Conservation (phyloP, 2,113 vertebrate genomes). For the Dromas ardeola region DNA sequence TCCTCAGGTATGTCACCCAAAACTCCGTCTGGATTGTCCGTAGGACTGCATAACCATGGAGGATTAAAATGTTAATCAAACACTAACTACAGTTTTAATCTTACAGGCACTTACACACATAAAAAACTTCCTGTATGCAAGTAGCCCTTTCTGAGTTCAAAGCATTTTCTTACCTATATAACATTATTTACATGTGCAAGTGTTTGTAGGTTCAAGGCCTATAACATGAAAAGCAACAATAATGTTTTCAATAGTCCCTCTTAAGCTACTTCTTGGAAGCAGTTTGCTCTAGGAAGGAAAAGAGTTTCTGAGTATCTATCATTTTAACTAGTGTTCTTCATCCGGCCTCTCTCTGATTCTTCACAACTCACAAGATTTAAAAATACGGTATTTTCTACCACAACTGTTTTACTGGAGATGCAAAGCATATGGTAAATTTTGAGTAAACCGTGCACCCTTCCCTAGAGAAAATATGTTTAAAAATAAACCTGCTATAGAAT, state of each 20-base stretch:
- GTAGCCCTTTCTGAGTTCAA: neutral
- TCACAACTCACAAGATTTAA: slow-evolving; percentile 14
- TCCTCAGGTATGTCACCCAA: neutral
- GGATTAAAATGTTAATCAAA: slow-evolving; percentile 15
- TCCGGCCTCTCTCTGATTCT: neutral
- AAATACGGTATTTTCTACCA: slow-evolving; percentile 17
- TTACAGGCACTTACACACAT: neutral
- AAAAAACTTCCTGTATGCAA: neutral
- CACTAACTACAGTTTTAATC: neutral
- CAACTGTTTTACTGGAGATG: slow-evolving; percentile 21
- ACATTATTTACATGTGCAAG: slow-evolving; percentile 34
- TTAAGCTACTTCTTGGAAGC: slow-evolving; percentile 38
- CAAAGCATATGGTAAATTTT: slow-evolving; percentile 60
- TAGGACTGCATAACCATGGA: neutral
- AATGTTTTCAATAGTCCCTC: slow-evolving; percentile 10
- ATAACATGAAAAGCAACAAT: slow-evolving; percentile 32
- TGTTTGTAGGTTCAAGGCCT: slow-evolving; percentile 40
- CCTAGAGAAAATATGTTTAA: slow-evolving; percentile 31
- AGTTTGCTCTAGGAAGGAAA: neutral
- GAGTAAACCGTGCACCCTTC: slow-evolving; percentile 41
- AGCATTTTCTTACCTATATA: slow-evolving; percentile 10
- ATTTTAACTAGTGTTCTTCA: slow-evolving; percentile 5
- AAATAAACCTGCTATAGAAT: slow-evolving; percentile 36
- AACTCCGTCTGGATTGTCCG: neutral
- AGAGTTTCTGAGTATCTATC: neutral